Conservation (phyloP, 2,797 vertebrate species). For the Aldrovandia affinis region DNA sequence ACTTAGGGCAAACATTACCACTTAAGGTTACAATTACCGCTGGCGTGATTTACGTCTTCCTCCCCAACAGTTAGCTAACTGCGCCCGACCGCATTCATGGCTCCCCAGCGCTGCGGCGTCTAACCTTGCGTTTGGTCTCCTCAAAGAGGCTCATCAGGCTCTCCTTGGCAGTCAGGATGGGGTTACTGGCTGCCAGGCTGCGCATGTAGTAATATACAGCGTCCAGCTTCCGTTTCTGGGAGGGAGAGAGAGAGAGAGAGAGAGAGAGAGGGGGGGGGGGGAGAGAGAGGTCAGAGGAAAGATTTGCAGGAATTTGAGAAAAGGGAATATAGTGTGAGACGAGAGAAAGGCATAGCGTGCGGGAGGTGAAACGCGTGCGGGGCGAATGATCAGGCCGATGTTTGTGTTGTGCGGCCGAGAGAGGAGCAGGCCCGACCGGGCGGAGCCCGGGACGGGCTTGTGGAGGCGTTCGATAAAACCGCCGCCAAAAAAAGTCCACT, state of each 20-base stretch:
- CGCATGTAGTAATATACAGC: slow-evolving; percentile 99
- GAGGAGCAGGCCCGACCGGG: no score
- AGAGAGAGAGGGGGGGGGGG: not conserved
- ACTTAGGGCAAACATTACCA: not conserved
- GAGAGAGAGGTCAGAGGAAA: not conserved
- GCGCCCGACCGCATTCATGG: not conserved
- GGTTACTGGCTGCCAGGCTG: slow-evolving; percentile 96
- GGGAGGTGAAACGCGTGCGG: not conserved
- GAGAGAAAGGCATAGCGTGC: not conserved
- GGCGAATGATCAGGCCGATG: not conserved
- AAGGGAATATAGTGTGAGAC: not conserved
- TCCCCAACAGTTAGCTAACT: not conserved
- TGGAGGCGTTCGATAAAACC: not conserved
- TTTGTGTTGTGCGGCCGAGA: not conserved
- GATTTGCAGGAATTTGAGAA: not conserved
- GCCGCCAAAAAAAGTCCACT: not conserved
- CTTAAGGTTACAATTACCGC: not conserved
- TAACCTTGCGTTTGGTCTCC: slow-evolving; percentile 96
- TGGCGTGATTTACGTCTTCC: not conserved
- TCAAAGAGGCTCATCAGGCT: slow-evolving; percentile 98
- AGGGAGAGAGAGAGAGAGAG: slow-evolving; percentile 26
- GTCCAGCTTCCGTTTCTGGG: slow-evolving; percentile 95
- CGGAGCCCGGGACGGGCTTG: not conserved
- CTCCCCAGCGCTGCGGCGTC: slow-evolving; percentile 26
- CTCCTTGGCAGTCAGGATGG: slow-evolving; percentile 97